These are phyloP conservation scores for Folsomia candida DNA, from an alignment of 2,888 invertebrate genomes.

Conservation along the genomic window DNA sequence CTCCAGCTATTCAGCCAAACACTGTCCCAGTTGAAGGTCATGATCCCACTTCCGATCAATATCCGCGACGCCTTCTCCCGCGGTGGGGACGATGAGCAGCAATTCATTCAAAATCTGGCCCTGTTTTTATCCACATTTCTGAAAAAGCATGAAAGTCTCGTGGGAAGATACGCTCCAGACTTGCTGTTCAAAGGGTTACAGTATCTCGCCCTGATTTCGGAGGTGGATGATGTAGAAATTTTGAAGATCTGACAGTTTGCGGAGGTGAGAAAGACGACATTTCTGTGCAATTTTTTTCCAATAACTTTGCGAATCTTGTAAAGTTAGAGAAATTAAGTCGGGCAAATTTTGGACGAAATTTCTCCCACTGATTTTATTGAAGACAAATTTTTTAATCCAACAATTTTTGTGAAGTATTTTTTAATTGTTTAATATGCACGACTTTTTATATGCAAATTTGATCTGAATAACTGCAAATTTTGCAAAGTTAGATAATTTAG, in stretches of 20 bases:
- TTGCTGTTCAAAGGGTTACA: slow-evolving; percentile 77
- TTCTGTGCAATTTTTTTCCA: too few species aligned
- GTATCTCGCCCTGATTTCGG: slow-evolving; percentile 87
- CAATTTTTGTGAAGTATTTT: too few species aligned
- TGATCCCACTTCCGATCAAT: slow-evolving; percentile 87
- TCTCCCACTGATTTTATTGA: too few species aligned
- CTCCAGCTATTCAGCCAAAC: slow-evolving; percentile 84
- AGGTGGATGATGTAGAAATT: slow-evolving; percentile 98
- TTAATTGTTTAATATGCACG: too few species aligned
- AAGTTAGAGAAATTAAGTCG: too few species aligned
- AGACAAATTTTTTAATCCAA: too few species aligned
- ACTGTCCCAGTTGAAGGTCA: slow-evolving; percentile 86
- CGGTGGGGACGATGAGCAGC: slow-evolving; percentile 95
- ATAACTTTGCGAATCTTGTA: too few species aligned
- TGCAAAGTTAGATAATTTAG: too few species aligned
- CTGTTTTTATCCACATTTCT: slow-evolving; percentile 95
- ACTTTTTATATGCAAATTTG: too few species aligned
- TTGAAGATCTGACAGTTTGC: slow-evolving; percentile 89
- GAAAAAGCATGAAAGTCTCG: slow-evolving; percentile 86
- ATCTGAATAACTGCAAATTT: too few species aligned
- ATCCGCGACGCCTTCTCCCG: slow-evolving; percentile 90
- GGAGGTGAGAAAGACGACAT: slow-evolving; percentile 62
- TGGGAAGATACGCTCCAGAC: slow-evolving; percentile 76
- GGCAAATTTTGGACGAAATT: too few species aligned
- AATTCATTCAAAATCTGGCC: slow-evolving; percentile 97